A percentile compares a stretch with the other conserved stretches of the same genome.
phyloP scores from a whole-genome alignment of 2,797 vertebrate species.

The Lycodopsis pacificus region DNA sequence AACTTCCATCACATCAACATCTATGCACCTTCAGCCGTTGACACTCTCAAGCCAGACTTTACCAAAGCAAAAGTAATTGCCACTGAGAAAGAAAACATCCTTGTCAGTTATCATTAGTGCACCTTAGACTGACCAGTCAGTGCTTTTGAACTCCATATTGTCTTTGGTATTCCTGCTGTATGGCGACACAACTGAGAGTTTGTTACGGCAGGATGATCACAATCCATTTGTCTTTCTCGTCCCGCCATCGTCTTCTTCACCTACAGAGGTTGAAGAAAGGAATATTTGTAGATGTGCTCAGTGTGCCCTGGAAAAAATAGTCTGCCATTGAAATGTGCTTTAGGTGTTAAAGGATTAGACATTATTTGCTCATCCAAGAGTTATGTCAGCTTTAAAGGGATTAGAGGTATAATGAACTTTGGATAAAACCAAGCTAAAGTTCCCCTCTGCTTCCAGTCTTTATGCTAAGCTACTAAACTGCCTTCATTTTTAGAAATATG shows the following conservation, averaged over 20 bases:
- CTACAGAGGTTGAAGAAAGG: background rate
- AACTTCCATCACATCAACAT: background rate
- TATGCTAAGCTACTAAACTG: too few species aligned
- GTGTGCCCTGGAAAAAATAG: background rate
- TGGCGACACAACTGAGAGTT: constrained; percentile 20
- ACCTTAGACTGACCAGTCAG: constrained; percentile 2
- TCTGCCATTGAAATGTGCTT: background rate
- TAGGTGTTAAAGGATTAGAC: background rate
- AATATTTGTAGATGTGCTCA: background rate
- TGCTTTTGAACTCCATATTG: constrained; percentile 8
- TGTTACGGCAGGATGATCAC: constrained; percentile 13
- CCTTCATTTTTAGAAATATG: too few species aligned
- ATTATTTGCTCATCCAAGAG: background rate
- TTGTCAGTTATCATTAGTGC: constrained; percentile 23
- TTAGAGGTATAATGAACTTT: background rate
- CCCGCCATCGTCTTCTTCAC: background rate
- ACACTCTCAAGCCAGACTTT: background rate
- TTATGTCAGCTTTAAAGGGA: background rate
- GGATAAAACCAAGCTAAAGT: too few species aligned
- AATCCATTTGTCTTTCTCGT: constrained; percentile 1
- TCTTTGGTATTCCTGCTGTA: background rate
- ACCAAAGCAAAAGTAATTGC: constrained; percentile 8
- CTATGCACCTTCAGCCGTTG: background rate
- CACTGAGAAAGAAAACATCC: background rate
- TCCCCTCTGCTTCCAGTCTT: too few species aligned